phyloP scores from a whole-genome alignment of 2,888 invertebrate genomes.

The Drosophila mulleri region DNA sequence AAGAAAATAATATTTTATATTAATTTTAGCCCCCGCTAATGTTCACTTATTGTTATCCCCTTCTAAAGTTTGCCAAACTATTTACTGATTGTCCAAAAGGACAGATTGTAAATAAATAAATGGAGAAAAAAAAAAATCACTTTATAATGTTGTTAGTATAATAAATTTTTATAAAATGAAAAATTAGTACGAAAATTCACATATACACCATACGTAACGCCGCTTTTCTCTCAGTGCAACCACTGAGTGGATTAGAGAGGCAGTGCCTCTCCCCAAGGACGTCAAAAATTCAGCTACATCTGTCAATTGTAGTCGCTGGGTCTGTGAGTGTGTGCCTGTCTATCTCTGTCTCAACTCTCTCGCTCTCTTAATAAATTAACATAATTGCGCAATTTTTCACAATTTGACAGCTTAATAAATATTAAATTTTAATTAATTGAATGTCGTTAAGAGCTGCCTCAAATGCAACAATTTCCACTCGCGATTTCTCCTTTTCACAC shows the following conservation, averaged over 20 bases:
- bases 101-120: no score
- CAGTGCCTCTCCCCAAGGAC: conserved; percentile 17
- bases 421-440: conserved; percentile 74
- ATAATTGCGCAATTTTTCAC: conserved; percentile 66
- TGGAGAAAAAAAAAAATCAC: no score
- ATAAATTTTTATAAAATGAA: no score
- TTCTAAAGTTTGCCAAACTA: no score
- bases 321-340: conserved; percentile 9
- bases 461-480: conserved; percentile 28
- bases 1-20: no score
- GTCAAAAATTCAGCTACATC: conserved; percentile 34
- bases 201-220: no score
- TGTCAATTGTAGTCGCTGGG: conserved; percentile 27
- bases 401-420: conserved; percentile 71
- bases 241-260: background rate
- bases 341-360: conserved; percentile 13
- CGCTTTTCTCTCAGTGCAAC: conserved; percentile 2
- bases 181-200: no score
- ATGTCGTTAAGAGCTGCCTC: conserved; percentile 47
- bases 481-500: background rate
- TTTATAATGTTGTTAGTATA: no score
- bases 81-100: no score
- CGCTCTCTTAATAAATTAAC: conserved; percentile 52
- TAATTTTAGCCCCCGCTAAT: no score
- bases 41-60: no score